These are phyloP conservation scores for Lophius americanus DNA, from an alignment of 2,797 vertebrate genomes.

Conservation along the genomic window DNA sequence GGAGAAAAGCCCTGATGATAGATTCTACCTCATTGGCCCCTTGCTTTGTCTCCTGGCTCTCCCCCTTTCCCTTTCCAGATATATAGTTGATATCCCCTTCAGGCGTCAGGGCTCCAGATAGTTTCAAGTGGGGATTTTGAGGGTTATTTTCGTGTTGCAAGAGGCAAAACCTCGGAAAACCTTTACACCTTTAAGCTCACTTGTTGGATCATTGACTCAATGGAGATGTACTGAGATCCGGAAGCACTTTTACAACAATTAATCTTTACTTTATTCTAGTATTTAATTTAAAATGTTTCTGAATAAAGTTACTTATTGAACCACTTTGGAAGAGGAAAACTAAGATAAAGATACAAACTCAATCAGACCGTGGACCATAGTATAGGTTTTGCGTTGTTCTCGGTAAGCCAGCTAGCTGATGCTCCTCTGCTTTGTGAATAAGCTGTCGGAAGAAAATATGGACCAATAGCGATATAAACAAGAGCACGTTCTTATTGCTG, in stretches of 20 bases:
- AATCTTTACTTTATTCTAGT: neutral
- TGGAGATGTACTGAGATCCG: slow-evolving; percentile 12
- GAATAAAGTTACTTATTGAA: slow-evolving; percentile 16
- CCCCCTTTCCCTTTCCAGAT: slow-evolving; percentile 41
- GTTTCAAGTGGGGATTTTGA: slow-evolving; percentile 59
- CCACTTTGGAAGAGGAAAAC: slow-evolving; percentile 23
- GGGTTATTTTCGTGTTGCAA: slow-evolving; percentile 43
- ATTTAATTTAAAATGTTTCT: slow-evolving; percentile 1
- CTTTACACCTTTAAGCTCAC: slow-evolving; percentile 19
- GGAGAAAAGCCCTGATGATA: slow-evolving; percentile 62
- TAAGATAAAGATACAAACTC: slow-evolving; percentile 3
- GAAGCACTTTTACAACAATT: slow-evolving; percentile 33
- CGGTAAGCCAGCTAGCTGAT: neutral
- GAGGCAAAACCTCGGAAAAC: slow-evolving; percentile 27
- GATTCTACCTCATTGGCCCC: slow-evolving; percentile 64
- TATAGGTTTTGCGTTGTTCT: no score
- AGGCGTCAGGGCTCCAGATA: no score
- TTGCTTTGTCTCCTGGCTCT: slow-evolving; percentile 59
- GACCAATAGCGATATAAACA: slow-evolving; percentile 52
- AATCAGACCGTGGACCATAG: no score
- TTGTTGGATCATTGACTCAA: slow-evolving; percentile 20
- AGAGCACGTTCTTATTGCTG: slow-evolving; percentile 44
- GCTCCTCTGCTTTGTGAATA: neutral
- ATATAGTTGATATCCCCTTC: no score
- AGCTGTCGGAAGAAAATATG: slow-evolving; percentile 59